A percentile compares a stretch with the other conserved stretches of the same genome.
These are phyloP conservation scores for Syndactyla subalaris DNA, from an alignment of 2,797 vertebrate species.

Conservation along the genomic window DNA sequence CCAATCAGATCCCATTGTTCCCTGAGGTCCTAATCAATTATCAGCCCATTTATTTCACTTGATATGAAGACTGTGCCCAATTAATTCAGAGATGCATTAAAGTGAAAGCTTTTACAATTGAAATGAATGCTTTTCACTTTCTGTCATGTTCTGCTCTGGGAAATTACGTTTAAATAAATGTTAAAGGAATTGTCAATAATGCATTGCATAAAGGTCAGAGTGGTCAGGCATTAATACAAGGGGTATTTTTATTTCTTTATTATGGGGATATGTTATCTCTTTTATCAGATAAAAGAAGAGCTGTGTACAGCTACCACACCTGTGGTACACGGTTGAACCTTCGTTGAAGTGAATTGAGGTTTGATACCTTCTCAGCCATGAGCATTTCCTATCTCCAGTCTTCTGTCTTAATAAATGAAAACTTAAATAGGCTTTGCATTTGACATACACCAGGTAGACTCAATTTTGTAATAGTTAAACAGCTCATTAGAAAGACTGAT, in stretches of 20 bases:
- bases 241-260: conserved; percentile 70
- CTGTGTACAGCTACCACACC: not conserved
- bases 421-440: conserved; percentile 39
- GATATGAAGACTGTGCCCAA: conserved; percentile 73
- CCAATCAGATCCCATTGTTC: conserved; percentile 69
- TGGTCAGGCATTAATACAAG: conserved; percentile 73
- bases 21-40: conserved; percentile 71
- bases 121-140: conserved; percentile 75
- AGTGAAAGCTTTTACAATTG: conserved; percentile 75
- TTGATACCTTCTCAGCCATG: not conserved
- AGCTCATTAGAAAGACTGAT: conserved; percentile 63
- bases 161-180: conserved; percentile 80
- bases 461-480: conserved; percentile 47
- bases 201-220: conserved; percentile 74
- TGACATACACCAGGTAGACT: conserved; percentile 31
- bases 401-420: conserved; percentile 48
- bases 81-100: conserved; percentile 74
- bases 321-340: conserved; percentile 16
- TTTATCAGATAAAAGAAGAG: conserved; percentile 52
- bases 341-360: conserved; percentile 6
- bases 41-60: conserved; percentile 65
- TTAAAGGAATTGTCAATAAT: conserved; percentile 81
- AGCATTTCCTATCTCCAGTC: not conserved
- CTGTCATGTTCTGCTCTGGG: conserved; percentile 76
- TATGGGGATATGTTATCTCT: conserved; percentile 61